phyloP scores from a whole-genome alignment of 2,797 vertebrate species.

The Menidia menidia region DNA sequence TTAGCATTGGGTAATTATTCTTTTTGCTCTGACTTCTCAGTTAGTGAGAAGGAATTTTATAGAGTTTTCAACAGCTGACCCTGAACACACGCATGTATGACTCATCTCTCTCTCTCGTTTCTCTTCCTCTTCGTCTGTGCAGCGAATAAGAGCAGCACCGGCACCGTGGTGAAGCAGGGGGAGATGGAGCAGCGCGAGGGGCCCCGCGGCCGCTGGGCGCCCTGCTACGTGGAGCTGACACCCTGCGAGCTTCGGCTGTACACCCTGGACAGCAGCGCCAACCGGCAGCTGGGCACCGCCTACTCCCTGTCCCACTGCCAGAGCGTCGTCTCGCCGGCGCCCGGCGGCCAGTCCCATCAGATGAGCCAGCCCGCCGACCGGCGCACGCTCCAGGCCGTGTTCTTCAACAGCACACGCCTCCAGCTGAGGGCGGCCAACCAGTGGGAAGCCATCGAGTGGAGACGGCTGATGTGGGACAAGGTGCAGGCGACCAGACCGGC shows the following conservation, averaged over 20 bases:
- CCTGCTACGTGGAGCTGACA: slow-evolving; percentile 92
- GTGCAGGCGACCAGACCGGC: slow-evolving; percentile 82
- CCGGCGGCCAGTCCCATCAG: slow-evolving; percentile 57
- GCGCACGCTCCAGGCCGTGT: slow-evolving; percentile 88
- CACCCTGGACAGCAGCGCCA: slow-evolving; percentile 90
- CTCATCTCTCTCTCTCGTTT: slow-evolving; percentile 1
- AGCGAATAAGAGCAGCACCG: slow-evolving; percentile 88
- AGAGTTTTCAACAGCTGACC: slow-evolving; percentile 3
- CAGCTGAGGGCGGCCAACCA: slow-evolving; percentile 90
- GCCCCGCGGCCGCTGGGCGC: slow-evolving; percentile 88
- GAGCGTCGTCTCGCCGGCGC: slow-evolving; percentile 84
- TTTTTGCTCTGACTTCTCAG: background rate
- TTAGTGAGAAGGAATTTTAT: background rate
- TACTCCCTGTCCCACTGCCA: slow-evolving; percentile 93
- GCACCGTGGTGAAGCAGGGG: slow-evolving; percentile 92
- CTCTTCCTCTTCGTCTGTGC: slow-evolving; percentile 16
- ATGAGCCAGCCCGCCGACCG: slow-evolving; percentile 79
- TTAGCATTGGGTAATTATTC: too few species aligned
- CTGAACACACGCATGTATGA: background rate
- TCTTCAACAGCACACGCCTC: slow-evolving; percentile 91
- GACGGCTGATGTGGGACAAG: slow-evolving; percentile 89
- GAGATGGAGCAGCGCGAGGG: slow-evolving; percentile 91
- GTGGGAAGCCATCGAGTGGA: slow-evolving; percentile 95
- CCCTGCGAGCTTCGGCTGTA: slow-evolving; percentile 90
- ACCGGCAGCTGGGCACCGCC: slow-evolving; percentile 87